phyloP scores from a whole-genome alignment of 2,797 vertebrate genomes.

The Channallabes apus region DNA sequence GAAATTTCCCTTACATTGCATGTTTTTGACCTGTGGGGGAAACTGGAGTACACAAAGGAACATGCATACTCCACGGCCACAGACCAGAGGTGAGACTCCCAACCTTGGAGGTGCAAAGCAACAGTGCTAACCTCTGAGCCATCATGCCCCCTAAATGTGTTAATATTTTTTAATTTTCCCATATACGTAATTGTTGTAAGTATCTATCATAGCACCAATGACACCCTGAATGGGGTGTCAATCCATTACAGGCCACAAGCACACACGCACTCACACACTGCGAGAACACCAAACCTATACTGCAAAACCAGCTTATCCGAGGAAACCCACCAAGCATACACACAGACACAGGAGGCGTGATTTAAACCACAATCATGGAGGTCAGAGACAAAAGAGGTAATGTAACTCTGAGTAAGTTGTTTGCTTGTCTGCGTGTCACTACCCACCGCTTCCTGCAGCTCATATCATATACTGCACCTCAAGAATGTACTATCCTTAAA shows the following conservation, averaged over 20 bases:
- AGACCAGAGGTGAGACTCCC: too few relatives aligned
- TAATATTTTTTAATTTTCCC: not conserved
- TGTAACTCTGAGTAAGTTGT: not conserved
- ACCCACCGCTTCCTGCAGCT: not conserved
- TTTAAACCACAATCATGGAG: too few relatives aligned
- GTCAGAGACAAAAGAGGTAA: not conserved
- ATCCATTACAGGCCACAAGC: too few relatives aligned
- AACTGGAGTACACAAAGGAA: too few relatives aligned
- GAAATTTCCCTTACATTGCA: not conserved
- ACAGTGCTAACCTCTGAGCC: not conserved
- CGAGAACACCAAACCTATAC: too few relatives aligned
- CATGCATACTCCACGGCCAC: too few relatives aligned
- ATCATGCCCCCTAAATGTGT: not conserved
- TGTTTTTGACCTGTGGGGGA: not conserved
- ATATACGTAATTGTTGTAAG: not conserved
- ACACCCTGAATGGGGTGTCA: too few relatives aligned
- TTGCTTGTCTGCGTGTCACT: not conserved
- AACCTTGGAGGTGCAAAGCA: too few relatives aligned
- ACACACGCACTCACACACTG: too few relatives aligned
- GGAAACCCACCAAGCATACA: too few relatives aligned
- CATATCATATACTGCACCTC: not conserved
- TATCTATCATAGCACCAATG: not conserved
- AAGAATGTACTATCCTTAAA: not conserved
- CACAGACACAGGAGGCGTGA: too few relatives aligned
- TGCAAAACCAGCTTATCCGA: too few relatives aligned